Percentiles rank a stretch among this genome's conserved stretches.
Conservation (phyloP, 2,888 invertebrate genomes). For the Drosophila testacea region DNA sequence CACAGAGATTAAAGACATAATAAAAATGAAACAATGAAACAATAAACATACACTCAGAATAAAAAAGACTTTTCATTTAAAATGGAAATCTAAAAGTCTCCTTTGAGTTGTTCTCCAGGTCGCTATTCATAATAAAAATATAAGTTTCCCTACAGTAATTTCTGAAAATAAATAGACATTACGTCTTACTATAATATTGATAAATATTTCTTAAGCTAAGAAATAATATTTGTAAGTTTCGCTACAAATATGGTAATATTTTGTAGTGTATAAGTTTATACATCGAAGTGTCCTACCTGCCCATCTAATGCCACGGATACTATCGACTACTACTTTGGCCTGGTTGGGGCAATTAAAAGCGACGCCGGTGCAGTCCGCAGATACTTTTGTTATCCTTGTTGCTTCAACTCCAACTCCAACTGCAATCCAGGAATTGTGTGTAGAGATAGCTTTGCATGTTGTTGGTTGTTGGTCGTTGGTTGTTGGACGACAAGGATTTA, state of each 20-base stretch:
- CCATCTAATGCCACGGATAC: neutral
- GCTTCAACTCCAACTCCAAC: conserved; percentile 6
- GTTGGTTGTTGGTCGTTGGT: conserved; percentile 4
- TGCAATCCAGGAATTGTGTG: conserved; percentile 27
- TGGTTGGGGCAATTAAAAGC: conserved; percentile 40
- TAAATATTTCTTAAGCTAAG: too few species aligned
- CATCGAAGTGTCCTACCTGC: neutral
- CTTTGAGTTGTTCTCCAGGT: too few species aligned
- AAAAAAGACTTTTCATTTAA: too few species aligned
- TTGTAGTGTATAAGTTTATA: conserved; percentile 21
- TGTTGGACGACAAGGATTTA: conserved; percentile 80
- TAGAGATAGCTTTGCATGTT: conserved; percentile 57
- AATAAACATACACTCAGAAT: conserved; percentile 26
- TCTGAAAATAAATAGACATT: too few species aligned
- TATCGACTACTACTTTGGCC: neutral
- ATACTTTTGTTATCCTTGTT: conserved; percentile 59
- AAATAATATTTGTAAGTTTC: too few species aligned
- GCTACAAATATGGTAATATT: too few species aligned
- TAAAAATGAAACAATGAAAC: conserved; percentile 14
- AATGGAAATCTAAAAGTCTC: too few species aligned
- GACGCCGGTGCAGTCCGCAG: conserved; percentile 61
- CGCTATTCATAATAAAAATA: too few species aligned
- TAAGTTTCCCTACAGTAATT: too few species aligned
- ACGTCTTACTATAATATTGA: too few species aligned
- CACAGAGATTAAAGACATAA: conserved; percentile 6